Evolutionary conservation across 2,888 invertebrate genomes (phyloP), one percentile per base, ranked within the genome.

Genomic region (Entomobrya multifasciata): DNA sequence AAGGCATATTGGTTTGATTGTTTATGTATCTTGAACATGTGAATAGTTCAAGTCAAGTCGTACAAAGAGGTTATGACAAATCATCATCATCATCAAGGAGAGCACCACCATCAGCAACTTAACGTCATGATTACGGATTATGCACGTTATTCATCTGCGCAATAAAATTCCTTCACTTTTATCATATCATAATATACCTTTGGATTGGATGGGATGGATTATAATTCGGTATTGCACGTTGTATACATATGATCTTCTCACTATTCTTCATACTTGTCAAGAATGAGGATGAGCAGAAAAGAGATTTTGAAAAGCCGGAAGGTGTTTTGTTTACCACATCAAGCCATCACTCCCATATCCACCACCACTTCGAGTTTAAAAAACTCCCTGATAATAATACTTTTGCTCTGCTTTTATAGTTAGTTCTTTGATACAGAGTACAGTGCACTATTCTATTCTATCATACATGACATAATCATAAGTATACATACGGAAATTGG

Each of bases 61-160:
- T 17, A 62, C 41, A 83, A 85, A 85, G 62, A 60, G 62, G 79
- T 79, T 85, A 79, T 79, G 85, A 85, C 78, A 85, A 85, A 85
- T 85, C 85, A 77, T 79, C 70, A 60, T 67, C 41, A 6, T 67
- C 41, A 27, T 27, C 25, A 25, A 30, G 25, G 8, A 60, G 27
- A 60, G n/a, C n/a, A n/a, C n/a, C n/a, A n/a, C n/a, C n/a, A 52
- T 49, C 74, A 52, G 11, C 67, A 36, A 6, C 44, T 17, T 67
- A 52, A 49, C 70, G 20, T 65, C 79, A 79, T 65, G 49, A 79
- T 47, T 44, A 44, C 44, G 41, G 55, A 79, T 79, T 65, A n/a
- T n/a, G n/a, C n/a, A n/a, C n/a, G n/a, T n/a, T n/a, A n/a, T n/a
- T n/a, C n/a, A n/a, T n/a, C n/a, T n/a, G n/a, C n/a, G n/a, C n/a